These are phyloP conservation scores for Hoplias malabaricus DNA, from an alignment of 2,113 vertebrate genomes.

Conservation along the genomic window DNA sequence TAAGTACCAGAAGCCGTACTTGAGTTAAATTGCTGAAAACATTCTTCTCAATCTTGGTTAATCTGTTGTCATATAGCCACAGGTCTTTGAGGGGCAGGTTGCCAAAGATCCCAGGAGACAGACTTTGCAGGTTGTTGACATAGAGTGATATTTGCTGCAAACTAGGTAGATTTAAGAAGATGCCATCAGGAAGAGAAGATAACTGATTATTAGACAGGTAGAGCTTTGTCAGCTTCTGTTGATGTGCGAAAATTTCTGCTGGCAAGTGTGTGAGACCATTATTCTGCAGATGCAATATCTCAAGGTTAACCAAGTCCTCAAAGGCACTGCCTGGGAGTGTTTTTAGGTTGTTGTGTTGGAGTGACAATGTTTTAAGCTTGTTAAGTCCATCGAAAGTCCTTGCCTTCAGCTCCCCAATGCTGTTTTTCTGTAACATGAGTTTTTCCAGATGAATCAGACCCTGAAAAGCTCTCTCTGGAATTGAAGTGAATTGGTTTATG, in stretches of 20 bases:
- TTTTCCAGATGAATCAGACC: slow-evolving; percentile 63
- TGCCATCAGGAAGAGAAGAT: slow-evolving; percentile 72
- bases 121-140: slow-evolving; percentile 78
- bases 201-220: slow-evolving; percentile 86
- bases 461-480: slow-evolving; percentile 59
- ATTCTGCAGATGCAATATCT: slow-evolving; percentile 83
- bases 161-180: slow-evolving; percentile 78
- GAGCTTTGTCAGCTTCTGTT: slow-evolving; percentile 79
- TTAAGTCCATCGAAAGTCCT: slow-evolving; percentile 76
- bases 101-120: slow-evolving; percentile 79
- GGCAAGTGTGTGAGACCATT: slow-evolving; percentile 80
- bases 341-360: slow-evolving; percentile 80
- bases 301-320: slow-evolving; percentile 74
- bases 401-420: slow-evolving; percentile 68
- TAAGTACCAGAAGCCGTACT: slow-evolving; percentile 82
- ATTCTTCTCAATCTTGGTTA: slow-evolving; percentile 72
- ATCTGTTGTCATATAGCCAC: slow-evolving; percentile 88
- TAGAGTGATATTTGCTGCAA: slow-evolving; percentile 84
- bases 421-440: slow-evolving; percentile 82
- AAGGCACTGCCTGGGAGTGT: slow-evolving; percentile 76
- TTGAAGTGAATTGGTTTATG: slow-evolving; percentile 58
- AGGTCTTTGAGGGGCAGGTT: slow-evolving; percentile 78
- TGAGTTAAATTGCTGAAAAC: slow-evolving; percentile 82
- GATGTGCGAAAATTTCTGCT: slow-evolving; percentile 76
- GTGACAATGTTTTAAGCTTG: slow-evolving; percentile 76